These are phyloP conservation scores for Bibio marci DNA, from an alignment of 2,888 invertebrate species.

Conservation along the genomic window DNA sequence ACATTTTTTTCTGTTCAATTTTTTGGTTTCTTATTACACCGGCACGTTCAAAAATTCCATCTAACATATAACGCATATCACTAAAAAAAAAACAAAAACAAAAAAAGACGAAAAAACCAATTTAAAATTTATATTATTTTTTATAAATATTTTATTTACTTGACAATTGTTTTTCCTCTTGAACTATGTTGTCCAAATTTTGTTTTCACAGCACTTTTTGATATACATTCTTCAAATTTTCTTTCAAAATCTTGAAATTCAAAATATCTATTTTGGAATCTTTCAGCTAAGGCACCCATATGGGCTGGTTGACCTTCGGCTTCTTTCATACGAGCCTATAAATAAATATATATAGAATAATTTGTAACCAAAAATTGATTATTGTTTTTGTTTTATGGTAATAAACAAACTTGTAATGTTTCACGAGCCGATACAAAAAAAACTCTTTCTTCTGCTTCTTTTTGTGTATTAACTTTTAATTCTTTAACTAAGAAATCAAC, in stretches of 20 bases:
- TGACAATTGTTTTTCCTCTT: constrained; percentile 76
- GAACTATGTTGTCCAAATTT: constrained; percentile 98
- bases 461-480: constrained; percentile 72
- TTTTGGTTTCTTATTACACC: constrained; percentile 43
- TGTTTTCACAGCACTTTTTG: constrained; percentile 92
- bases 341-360: constrained; percentile 4
- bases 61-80: constrained; percentile 52
- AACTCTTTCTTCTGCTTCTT: constrained; percentile 81
- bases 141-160: constrained; percentile 29
- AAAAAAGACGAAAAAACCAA: constrained; percentile 2
- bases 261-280: constrained; percentile 85
- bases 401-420: constrained; percentile 42
- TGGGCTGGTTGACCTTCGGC: constrained; percentile 46
- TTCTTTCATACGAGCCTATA: constrained; percentile 45
- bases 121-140: not conserved
- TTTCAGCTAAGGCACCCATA: constrained; percentile 68
- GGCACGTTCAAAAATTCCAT: constrained; percentile 44
- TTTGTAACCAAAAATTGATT: not conserved
- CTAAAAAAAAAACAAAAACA: constrained; percentile 22
- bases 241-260: constrained; percentile 98
- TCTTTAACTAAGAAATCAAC: constrained; percentile 90
- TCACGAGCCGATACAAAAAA: constrained; percentile 99
- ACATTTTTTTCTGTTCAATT: constrained; percentile 45
- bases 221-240: constrained; percentile 96
- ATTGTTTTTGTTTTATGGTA: not conserved